These are phyloP conservation scores for Cinara cedri DNA, from an alignment of 2,888 invertebrate species.

Conservation along the genomic window DNA sequence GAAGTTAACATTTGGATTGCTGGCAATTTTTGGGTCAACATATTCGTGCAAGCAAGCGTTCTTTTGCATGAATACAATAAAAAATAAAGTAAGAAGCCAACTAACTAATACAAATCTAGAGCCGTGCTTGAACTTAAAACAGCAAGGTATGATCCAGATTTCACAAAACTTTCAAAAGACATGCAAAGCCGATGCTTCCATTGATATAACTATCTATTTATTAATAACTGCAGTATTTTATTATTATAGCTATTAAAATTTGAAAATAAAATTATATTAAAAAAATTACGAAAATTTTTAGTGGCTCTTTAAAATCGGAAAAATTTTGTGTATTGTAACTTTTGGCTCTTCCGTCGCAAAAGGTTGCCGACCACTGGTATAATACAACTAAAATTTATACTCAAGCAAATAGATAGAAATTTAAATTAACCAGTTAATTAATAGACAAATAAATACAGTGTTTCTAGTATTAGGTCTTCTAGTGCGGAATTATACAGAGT, in stretches of 20 bases:
- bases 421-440: too few species aligned
- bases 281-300: too few species aligned
- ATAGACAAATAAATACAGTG: too few species aligned
- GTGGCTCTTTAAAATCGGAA: too few species aligned
- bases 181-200: neutral
- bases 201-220: neutral
- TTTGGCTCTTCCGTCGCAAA: too few species aligned
- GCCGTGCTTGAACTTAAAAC: conserved; percentile 10
- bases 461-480: too few species aligned
- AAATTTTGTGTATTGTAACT: too few species aligned
- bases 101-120: conserved; percentile 8
- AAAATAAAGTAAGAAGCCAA: conserved; percentile 13
- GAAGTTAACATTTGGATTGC: conserved; percentile 61
- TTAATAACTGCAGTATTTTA: neutral
- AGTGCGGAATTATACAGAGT: too few species aligned
- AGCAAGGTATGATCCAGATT: neutral
- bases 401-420: too few species aligned
- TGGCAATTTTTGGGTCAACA: conserved; percentile 59
- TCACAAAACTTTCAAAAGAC: neutral
- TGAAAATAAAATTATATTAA: too few species aligned
- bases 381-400: too few species aligned
- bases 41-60: conserved; percentile 59
- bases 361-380: too few species aligned
- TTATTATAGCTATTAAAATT: neutral
- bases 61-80: conserved; percentile 2